Base-by-base conservation (phyloP, 2,797 vertebrate species). In the Petrocephalus sullivani region DNA sequence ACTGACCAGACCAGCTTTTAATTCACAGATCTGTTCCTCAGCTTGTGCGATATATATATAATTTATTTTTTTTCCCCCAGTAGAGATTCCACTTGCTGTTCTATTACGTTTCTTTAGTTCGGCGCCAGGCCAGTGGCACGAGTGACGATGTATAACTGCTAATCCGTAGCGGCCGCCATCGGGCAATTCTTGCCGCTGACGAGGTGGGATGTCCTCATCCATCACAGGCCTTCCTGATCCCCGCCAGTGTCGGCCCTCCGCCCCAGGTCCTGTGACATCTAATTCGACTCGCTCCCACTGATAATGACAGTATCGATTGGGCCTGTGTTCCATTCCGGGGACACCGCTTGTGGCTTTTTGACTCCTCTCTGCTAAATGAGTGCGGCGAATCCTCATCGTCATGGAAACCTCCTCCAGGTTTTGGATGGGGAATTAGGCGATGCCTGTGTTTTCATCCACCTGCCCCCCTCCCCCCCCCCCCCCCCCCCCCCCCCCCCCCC, bases 321-420 rank as follows among this genome's bases (percentile, higher is more conserved):
- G 88, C 51, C 53, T 12, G 67, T 51, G 84, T 86, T 86, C 82
- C 64, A 57, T 67, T 87, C 67, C 4, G 46, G 64, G 56, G 64
- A 84, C 58, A 41, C 82, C 51, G 85, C 88, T 81, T 57, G 60
- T 81, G 88, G 53, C 85, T 71, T 89, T 89, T 89, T 81, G 28
- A 81, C 46, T 87, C 88, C 19, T 86, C 64, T 86, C 86, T 33
- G 21, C 86, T 46, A 87, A 53, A 49, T 71, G 84, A 85, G 37
- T 88, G 54, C 12, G 51, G 46, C 21, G 19, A 23, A n/a, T 75
- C 67, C 64, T 64, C 82, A 88, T 89, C 84, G 64, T 81, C 88
- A 87, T 87, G 88, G 85, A 56, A 75, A 89, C 51, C 53, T 28
- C 33, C 12, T 94, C 93, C 92, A 91, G 94, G 93, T 92, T 91